A percentile compares a stretch with the other conserved stretches of the same genome.
These are phyloP conservation scores for Martes martes DNA, from an alignment of 2,113 vertebrate genomes.

Conservation along the genomic window DNA sequence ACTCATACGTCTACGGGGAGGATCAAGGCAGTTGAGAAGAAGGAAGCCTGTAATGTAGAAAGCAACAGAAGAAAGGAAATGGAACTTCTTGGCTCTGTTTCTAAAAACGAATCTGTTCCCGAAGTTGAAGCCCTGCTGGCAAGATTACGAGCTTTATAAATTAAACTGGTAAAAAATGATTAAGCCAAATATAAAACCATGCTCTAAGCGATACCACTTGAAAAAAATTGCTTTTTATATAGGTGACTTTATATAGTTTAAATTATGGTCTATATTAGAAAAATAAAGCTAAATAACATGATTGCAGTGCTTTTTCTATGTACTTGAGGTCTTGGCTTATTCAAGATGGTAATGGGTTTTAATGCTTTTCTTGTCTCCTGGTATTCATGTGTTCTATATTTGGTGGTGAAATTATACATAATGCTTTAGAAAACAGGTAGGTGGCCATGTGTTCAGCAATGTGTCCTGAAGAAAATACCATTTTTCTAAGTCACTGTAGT, in stretches of 20 bases:
- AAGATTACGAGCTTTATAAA: constrained; percentile 92
- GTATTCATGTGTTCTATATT: constrained; percentile 41
- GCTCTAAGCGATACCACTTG: constrained; percentile 59
- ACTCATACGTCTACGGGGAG: constrained; percentile 78
- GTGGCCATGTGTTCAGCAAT: constrained; percentile 52
- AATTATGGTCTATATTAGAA: constrained; percentile 66
- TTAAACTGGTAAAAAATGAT: constrained; percentile 62
- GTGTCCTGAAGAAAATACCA: constrained; percentile 61
- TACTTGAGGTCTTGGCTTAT: constrained; percentile 43
- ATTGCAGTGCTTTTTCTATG: constrained; percentile 49
- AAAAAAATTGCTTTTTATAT: constrained; percentile 69
- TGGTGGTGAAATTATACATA: constrained; percentile 59
- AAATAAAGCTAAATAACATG: constrained; percentile 59
- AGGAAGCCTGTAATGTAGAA: constrained; percentile 77
- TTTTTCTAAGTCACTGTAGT: constrained; percentile 58
- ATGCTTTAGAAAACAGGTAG: constrained; percentile 39
- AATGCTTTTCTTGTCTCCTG: constrained; percentile 9
- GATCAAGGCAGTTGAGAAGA: constrained; percentile 79
- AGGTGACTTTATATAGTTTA: constrained; percentile 54
- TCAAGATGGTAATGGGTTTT: constrained; percentile 59
- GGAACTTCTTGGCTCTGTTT: constrained; percentile 70
- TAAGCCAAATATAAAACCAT: constrained; percentile 66
- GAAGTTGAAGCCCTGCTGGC: constrained; percentile 96
- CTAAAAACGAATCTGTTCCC: constrained; percentile 84
- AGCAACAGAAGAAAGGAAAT: constrained; percentile 82